A percentile compares a stretch with the other conserved stretches of the same genome.
Conservation (phyloP, 2,113 vertebrate genomes). For the Parotia lawesii region DNA sequence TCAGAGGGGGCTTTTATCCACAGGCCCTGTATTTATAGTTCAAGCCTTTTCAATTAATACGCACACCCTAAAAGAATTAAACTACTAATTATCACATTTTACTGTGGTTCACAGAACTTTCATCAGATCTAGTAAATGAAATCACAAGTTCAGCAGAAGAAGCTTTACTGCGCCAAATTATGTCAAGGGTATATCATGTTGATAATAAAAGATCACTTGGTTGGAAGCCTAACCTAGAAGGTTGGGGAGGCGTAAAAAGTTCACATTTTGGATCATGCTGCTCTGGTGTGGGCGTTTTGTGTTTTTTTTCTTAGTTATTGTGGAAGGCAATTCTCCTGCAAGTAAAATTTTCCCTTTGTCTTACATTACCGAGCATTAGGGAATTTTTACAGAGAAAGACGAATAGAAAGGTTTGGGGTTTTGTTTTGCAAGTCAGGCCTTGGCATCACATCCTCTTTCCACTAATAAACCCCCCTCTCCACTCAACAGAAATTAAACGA, state of each 20-base stretch:
- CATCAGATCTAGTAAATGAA: conserved; percentile 69
- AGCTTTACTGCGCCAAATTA: conserved; percentile 56
- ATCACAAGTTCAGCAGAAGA: conserved; percentile 67
- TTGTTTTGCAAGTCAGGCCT: conserved; percentile 22
- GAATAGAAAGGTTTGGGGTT: conserved; percentile 25
- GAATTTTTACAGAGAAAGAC: conserved; percentile 30
- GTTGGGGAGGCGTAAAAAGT: conserved; percentile 48
- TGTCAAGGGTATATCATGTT: conserved; percentile 47
- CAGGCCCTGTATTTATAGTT: conserved; percentile 72
- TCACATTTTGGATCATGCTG: conserved; percentile 49
- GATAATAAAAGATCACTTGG: conserved; percentile 49
- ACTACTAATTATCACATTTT: conserved; percentile 74
- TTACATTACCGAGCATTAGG: conserved; percentile 28
- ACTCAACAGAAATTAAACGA: neutral
- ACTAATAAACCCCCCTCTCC: conserved; percentile 18
- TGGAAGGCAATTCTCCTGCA: conserved; percentile 51
- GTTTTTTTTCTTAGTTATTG: conserved; percentile 35
- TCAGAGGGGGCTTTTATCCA: conserved; percentile 73
- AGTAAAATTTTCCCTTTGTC: conserved; percentile 53
- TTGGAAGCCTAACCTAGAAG: conserved; percentile 43
- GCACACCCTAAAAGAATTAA: conserved; percentile 72
- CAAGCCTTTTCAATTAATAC: conserved; percentile 74
- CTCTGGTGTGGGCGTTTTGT: conserved; percentile 32
- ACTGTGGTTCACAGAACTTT: conserved; percentile 70
- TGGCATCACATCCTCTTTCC: conserved; percentile 1